Evolutionary conservation across 2,797 vertebrate species (phyloP), one percentile per base, ranked within the genome.

Genomic region (Pelodytes ibericus): DNA sequence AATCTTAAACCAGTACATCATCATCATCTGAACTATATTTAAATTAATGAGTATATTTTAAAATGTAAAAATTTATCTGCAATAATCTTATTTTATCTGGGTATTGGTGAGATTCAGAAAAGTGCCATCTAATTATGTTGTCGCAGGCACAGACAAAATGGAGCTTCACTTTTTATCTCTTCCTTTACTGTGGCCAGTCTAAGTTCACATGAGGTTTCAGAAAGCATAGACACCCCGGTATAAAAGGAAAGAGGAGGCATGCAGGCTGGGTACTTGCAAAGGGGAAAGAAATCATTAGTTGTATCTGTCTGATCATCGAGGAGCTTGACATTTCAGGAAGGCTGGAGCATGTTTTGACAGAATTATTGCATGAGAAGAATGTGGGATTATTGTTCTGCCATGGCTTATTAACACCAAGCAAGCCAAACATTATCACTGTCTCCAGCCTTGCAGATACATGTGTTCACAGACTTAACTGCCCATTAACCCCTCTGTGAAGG

Each of bases 391-490:
- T 29, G 4, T 49, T 68, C 60, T 8, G n/a, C 61, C 0, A 0
- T 13, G 18, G 74, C 77, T 79, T 77, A 24, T 80, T 81, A 80
- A 44, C 5, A 53, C 80, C 59, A 60, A 62, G 56, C 3, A 27
- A 58, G 13, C 56, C 49, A 58, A 58, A 58, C 11, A 58, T 58
- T 29, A 58, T 13, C 49, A 20, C 9, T 58, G 24, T 16, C 58
- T 29, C 58, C 58, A 30, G 27, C 58, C n/a, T 60, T n/a, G 3
- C 58, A 3, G 18, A n/a, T 30, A 7, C 16, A 30, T 30, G 8
- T 20, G 11, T 18, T 16, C 51, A 1, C 58, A 27, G 27, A 31
- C 29, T 30, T 31, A 2, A n/a, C 15, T 31, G 27, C 31, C 27
- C 4, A 29, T 59, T 27, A 59, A 27, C 24, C 25, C 7, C 7